Evolutionary conservation across 2,797 vertebrate species (phyloP), one percentile per base, ranked within the genome.

Genomic region (Amphiprion clarkii): DNA sequence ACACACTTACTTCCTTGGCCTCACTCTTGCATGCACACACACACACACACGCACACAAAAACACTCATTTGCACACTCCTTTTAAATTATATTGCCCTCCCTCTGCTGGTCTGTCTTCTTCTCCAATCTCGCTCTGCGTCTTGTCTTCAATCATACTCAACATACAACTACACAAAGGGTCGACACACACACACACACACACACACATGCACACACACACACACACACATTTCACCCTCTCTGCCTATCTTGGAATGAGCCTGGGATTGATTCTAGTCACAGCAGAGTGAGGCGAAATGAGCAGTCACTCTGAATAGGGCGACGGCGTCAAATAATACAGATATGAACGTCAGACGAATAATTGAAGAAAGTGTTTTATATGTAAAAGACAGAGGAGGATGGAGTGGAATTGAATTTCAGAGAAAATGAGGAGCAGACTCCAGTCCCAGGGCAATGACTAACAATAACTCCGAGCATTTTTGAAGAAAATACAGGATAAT

Each of bases 341-440:
- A 93, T 91, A 94, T 93, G 94, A 94, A 90, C 81, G 83, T 89
- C 86, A 52, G 87, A 79, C 78, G 85, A 93, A 95, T 95, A 94
- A 95, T 94, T 95, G 91, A 93, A 91, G 93, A 93, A 90, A 92
- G 90, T 93, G 93, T 94, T 95, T 95, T 94, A 94, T 95, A 95
- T 94, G 94, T 94, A 94, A 93, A 95, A 93, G 93, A 94, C 88
- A 85, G 87, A 76, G 87, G 82, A 85, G 85, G 88, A 91, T 88
- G 84, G 90, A 93, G 87, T 84, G 86, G 90, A 94, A 94, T 93
- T 92, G 92, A 94, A 94, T 95, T 88, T 89, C 48, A 33, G 83
- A 87, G 91, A 93, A 93, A 94, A 93, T 89, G 89, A 91, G 88
- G 87, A 77, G 84, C 63, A 83, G 76, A 81, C 80, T 59, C 55